These are phyloP conservation scores for Athalia cordata DNA, from an alignment of 2,888 invertebrate genomes.

Conservation along the genomic window DNA sequence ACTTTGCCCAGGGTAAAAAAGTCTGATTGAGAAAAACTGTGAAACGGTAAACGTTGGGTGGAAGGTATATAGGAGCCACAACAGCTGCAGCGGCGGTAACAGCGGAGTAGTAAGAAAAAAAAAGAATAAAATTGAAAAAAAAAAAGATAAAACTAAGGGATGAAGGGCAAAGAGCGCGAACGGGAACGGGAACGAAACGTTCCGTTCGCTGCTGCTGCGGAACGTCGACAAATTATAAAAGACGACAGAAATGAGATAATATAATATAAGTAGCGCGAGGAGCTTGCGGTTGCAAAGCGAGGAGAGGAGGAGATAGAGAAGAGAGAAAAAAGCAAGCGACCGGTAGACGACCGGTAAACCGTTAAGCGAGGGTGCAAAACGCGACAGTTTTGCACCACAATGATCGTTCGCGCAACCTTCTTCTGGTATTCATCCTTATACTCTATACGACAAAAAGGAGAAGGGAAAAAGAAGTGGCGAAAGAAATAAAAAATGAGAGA, in stretches of 20 bases:
- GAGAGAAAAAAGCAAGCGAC: no score
- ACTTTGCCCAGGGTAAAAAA: constrained; percentile 64
- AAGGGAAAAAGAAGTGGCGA: constrained; percentile 48
- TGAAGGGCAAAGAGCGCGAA: constrained; percentile 34
- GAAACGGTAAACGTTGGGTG: no score
- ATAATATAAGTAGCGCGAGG: constrained; percentile 66
- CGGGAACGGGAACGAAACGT: constrained; percentile 50
- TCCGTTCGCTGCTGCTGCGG: background rate
- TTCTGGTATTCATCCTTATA: background rate
- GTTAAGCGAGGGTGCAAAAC: constrained; percentile 50
- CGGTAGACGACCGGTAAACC: constrained; percentile 51
- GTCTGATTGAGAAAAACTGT: constrained; percentile 69
- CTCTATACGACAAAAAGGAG: constrained; percentile 45
- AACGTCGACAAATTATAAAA: constrained; percentile 67
- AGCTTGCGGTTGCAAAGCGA: background rate
- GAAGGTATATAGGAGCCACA: constrained; percentile 49
- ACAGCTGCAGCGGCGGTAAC: constrained; percentile 33
- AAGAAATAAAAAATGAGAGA: constrained; percentile 34
- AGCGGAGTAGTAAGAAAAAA: no score
- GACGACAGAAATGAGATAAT: constrained; percentile 70
- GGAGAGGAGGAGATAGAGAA: no score
- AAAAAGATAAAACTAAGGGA: constrained; percentile 32
- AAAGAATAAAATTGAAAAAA: no score
- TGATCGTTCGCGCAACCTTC: background rate
- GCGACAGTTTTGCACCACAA: background rate